Conservation (phyloP, 2,113 vertebrate genomes). For the Megatriorchis doriae region DNA sequence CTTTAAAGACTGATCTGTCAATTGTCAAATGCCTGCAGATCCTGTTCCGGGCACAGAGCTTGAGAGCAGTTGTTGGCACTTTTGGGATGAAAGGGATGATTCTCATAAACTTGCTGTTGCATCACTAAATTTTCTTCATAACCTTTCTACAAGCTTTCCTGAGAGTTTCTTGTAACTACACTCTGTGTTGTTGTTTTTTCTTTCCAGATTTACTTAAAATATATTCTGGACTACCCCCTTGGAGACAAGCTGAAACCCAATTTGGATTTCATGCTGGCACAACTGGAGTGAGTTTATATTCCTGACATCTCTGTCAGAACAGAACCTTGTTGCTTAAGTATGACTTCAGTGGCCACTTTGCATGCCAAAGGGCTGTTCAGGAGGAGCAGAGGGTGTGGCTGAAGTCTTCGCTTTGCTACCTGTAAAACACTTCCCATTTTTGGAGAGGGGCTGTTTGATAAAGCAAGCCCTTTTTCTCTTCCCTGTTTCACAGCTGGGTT, state of each 20-base stretch:
- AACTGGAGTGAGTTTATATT: slow-evolving; percentile 79
- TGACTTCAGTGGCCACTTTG: neutral
- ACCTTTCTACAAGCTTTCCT: neutral
- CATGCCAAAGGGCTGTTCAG: neutral
- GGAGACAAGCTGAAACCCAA: slow-evolving; percentile 84
- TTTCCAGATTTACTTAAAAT: slow-evolving; percentile 90
- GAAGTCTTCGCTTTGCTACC: neutral
- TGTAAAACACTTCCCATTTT: neutral
- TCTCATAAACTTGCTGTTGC: neutral
- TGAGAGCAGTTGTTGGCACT: neutral
- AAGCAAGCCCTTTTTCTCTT: neutral
- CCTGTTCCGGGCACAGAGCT: neutral
- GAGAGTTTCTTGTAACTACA: neutral
- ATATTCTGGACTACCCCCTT: slow-evolving; percentile 95
- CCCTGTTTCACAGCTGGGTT: neutral
- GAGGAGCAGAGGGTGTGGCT: neutral
- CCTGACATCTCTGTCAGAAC: neutral
- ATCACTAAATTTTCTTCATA: neutral
- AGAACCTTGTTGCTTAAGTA: neutral
- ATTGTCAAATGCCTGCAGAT: neutral
- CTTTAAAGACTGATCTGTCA: neutral
- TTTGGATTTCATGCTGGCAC: slow-evolving; percentile 89
- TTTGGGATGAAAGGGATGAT: neutral
- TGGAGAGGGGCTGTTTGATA: neutral
- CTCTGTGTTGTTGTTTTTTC: neutral